These are phyloP conservation scores for Cryptoblepharus egeriae DNA, from an alignment of 2,797 vertebrate species.

Conservation along the genomic window DNA sequence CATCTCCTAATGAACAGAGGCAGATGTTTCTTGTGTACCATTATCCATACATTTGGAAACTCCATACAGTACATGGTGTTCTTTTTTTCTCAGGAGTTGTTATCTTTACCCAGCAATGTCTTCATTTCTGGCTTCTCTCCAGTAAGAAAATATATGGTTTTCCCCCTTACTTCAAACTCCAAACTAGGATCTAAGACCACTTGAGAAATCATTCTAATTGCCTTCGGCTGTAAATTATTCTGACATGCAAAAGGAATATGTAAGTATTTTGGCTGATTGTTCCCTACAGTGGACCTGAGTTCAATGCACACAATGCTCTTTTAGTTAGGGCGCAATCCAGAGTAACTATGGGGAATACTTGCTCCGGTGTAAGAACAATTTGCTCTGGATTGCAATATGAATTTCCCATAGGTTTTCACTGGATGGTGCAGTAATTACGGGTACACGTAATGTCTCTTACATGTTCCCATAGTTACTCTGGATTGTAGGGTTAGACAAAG, in stretches of 20 bases:
- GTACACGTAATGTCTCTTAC: too few relatives aligned
- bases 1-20: slow-evolving; percentile 23
- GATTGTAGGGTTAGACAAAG: too few relatives aligned
- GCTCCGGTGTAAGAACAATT: too few relatives aligned
- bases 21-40: slow-evolving; percentile 24
- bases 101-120: neutral
- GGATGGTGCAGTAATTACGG: too few relatives aligned
- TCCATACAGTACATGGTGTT: neutral
- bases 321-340: too few relatives aligned
- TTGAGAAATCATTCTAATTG: neutral
- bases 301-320: neutral
- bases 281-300: neutral
- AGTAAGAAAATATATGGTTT: neutral
- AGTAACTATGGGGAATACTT: too few relatives aligned
- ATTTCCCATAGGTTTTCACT: too few relatives aligned
- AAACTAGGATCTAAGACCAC: neutral
- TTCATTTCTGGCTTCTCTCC: slow-evolving; percentile 10
- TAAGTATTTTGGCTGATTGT: neutral
- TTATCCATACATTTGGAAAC: slow-evolving; percentile 13
- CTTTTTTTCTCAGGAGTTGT: neutral
- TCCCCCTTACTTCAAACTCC: neutral
- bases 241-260: neutral
- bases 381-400: too few relatives aligned
- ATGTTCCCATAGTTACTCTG: too few relatives aligned
- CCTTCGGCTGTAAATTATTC: neutral